Conservation (phyloP, 2,113 vertebrate genomes). For the Zosterops pallidus region DNA sequence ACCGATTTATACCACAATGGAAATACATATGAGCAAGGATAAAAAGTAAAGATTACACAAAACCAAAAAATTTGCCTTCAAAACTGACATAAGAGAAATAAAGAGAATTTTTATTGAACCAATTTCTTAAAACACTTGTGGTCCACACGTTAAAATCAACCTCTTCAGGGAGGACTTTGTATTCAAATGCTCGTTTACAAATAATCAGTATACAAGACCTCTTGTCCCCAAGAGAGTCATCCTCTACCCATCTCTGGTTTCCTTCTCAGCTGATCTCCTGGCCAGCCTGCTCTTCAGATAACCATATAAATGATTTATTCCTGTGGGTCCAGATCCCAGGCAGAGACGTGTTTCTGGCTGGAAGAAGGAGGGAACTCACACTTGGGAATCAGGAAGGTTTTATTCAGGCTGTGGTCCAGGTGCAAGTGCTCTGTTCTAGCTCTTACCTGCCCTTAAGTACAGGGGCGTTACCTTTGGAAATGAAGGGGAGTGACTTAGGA, state of each 20-base stretch:
- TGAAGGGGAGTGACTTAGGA: no score
- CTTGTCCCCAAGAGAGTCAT: not conserved
- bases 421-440: no score
- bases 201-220: not conserved
- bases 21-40: not conserved
- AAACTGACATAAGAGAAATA: not conserved
- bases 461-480: no score
- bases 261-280: no score
- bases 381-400: no score
- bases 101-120: not conserved
- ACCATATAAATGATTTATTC: no score
- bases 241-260: not conserved
- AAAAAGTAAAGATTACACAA: not conserved
- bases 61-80: not conserved
- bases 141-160: not conserved
- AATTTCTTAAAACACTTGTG: not conserved
- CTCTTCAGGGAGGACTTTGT: not conserved
- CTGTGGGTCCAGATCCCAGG: no score
- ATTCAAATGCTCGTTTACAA: not conserved
- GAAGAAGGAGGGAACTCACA: no score
- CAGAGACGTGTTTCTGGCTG: no score
- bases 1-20: not conserved
- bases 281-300: no score
- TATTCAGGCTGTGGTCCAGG: no score
- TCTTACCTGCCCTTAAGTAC: no score